A percentile compares a stretch with the other conserved stretches of the same genome.
Evolutionary conservation across 2,888 invertebrate genomes (phyloP).

Genomic region (Sicus ferrugineus): DNA sequence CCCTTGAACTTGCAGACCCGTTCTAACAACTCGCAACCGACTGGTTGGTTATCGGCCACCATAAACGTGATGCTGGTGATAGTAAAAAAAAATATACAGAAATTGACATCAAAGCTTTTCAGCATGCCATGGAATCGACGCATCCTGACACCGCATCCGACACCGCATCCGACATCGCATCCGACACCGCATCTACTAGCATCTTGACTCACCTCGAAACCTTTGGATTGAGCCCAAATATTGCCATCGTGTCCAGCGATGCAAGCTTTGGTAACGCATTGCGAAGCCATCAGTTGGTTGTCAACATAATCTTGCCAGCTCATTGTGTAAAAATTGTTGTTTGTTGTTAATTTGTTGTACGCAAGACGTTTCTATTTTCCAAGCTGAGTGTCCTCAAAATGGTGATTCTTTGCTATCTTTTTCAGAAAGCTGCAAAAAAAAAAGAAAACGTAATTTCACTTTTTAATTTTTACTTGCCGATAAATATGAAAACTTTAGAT

Average conservation of each 20-base stretch:
- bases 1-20: constrained; percentile 61
- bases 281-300: constrained; percentile 94
- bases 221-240: constrained; percentile 93
- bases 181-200: not conserved
- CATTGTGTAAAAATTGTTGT: constrained; percentile 67
- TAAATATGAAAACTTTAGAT: too few species aligned
- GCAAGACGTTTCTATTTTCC: constrained; percentile 5
- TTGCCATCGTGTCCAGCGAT: constrained; percentile 95
- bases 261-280: constrained; percentile 93
- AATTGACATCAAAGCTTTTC: not conserved
- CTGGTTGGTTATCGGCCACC: not conserved
- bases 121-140: not conserved
- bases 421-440: not conserved
- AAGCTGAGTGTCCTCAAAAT: not conserved
- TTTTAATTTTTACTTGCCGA: too few species aligned
- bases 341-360: constrained; percentile 38
- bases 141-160: not conserved
- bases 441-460: not conserved
- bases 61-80: constrained; percentile 2
- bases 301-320: constrained; percentile 99
- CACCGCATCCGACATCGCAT: not conserved
- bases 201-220: constrained; percentile 87
- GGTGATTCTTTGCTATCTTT: not conserved
- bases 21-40: constrained; percentile 4
- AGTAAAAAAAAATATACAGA: not conserved